A percentile compares a stretch with the other conserved stretches of the same genome.
Conservation (phyloP, 2,888 invertebrate species). For the Pantelozetes paolii region DNA sequence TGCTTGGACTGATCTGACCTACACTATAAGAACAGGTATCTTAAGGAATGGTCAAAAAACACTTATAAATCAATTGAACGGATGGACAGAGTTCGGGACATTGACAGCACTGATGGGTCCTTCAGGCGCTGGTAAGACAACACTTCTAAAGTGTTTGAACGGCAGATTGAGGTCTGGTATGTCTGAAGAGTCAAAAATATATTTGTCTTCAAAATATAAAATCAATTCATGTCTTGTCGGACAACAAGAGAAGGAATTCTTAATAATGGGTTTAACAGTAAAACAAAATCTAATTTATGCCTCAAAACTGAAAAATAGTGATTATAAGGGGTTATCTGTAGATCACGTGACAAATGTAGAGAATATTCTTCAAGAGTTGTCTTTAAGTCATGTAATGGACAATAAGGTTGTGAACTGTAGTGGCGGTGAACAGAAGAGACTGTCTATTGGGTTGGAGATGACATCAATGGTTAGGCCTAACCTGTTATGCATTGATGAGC, state of each 20-base stretch:
- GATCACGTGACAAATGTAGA: not conserved
- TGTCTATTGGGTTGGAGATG: not conserved
- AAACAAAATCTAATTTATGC: slow-evolving; percentile 24
- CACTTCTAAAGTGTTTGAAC: slow-evolving; percentile 16
- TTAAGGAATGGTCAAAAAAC: not conserved
- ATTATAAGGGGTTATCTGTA: not conserved
- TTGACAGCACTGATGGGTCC: slow-evolving; percentile 8
- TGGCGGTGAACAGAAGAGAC: slow-evolving; percentile 19
- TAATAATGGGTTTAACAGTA: not conserved
- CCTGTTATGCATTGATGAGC: slow-evolving; percentile 32
- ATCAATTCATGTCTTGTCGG: slow-evolving; percentile 1
- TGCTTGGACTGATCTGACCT: slow-evolving; percentile 5
- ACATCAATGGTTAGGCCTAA: not conserved
- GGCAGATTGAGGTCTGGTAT: not conserved
- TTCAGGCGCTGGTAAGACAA: slow-evolving; percentile 22
- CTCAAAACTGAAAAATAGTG: slow-evolving; percentile 27
- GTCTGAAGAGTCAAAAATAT: not conserved
- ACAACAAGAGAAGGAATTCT: not conserved
- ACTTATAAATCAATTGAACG: not conserved
- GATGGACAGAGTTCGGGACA: not conserved
- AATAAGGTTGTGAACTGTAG: not conserved
- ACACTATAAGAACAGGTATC: not conserved
- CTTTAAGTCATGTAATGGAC: not conserved
- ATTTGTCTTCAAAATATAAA: not conserved
- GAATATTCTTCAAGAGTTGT: not conserved